Percentiles rank a stretch among this genome's conserved stretches.
These are phyloP conservation scores for Microctenopoma lineatum DNA, from an alignment of 2,797 vertebrate genomes.

Conservation along the genomic window DNA sequence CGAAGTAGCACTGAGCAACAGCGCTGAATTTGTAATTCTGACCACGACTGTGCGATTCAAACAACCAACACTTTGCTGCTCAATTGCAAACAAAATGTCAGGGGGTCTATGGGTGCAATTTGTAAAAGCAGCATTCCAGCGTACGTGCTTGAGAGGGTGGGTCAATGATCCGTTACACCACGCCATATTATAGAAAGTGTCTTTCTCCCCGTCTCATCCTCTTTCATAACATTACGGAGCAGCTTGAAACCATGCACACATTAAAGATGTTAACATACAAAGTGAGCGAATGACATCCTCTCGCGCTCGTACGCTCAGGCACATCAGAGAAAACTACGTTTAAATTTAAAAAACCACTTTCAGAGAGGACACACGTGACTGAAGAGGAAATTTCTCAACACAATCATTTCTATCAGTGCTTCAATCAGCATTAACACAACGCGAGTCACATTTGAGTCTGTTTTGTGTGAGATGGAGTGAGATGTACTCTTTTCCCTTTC, in stretches of 20 bases:
- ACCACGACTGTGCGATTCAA: constrained; percentile 61
- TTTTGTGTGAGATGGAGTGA: constrained; percentile 55
- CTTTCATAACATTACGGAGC: constrained; percentile 46
- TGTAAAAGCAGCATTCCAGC: constrained; percentile 72
- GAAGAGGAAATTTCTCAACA: constrained; percentile 24
- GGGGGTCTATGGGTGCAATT: constrained; percentile 66
- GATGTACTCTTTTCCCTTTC: constrained; percentile 36
- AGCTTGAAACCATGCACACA: constrained; percentile 36
- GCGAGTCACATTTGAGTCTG: not conserved
- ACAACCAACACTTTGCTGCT: constrained; percentile 65
- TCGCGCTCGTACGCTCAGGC: constrained; percentile 14
- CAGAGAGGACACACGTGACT: constrained; percentile 9
- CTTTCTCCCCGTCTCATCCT: constrained; percentile 46
- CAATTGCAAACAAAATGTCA: constrained; percentile 73
- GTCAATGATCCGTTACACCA: constrained; percentile 74
- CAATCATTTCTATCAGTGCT: constrained; percentile 18
- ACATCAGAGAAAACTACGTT: constrained; percentile 26
- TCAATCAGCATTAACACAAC: constrained; percentile 8
- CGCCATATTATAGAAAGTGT: constrained; percentile 47
- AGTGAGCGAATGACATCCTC: constrained; percentile 43
- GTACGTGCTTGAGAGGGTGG: constrained; percentile 69
- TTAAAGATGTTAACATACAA: constrained; percentile 55
- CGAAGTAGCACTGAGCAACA: not conserved
- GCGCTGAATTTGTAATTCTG: constrained; percentile 58
- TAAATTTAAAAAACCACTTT: constrained; percentile 34